These are phyloP conservation scores for Hapalemur alaotrensis DNA, from an alignment of 2,797 vertebrate species.

Conservation along the genomic window DNA sequence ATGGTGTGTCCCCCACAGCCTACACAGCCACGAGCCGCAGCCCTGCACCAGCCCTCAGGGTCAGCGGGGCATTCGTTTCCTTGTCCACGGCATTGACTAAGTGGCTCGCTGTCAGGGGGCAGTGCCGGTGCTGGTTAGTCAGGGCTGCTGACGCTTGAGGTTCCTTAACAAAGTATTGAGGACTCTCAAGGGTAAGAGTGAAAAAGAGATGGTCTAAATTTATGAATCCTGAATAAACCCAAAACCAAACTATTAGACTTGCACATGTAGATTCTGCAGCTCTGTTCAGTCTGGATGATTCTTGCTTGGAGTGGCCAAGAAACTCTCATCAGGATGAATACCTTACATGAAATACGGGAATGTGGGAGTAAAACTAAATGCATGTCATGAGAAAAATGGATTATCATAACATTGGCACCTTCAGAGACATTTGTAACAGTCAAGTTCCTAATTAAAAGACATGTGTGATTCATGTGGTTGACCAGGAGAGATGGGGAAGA, in stretches of 20 bases:
- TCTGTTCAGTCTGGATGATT: constrained; percentile 21
- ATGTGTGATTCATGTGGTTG: constrained; percentile 7
- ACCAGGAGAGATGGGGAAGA: neutral
- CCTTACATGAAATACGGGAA: constrained; percentile 47
- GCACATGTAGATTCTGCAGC: constrained; percentile 5
- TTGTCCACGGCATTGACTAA: neutral
- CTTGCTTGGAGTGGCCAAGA: constrained; percentile 51
- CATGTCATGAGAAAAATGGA: constrained; percentile 25
- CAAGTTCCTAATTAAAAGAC: constrained; percentile 61
- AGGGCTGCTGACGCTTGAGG: neutral
- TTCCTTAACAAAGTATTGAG: neutral
- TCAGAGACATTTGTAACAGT: constrained; percentile 14
- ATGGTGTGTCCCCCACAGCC: neutral
- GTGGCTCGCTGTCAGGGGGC: neutral
- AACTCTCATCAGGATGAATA: constrained; percentile 40
- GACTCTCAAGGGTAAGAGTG: neutral
- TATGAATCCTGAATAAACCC: constrained; percentile 21
- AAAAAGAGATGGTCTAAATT: neutral
- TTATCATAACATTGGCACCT: constrained; percentile 16
- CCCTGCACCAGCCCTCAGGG: neutral
- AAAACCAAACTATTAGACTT: constrained; percentile 12
- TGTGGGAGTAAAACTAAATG: constrained; percentile 35
- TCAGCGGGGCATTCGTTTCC: neutral
- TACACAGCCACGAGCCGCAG: neutral
- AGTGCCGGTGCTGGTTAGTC: fast-evolving